Conservation (phyloP, 2,888 invertebrate genomes). For the Rhabditophanes sp. region DNA sequence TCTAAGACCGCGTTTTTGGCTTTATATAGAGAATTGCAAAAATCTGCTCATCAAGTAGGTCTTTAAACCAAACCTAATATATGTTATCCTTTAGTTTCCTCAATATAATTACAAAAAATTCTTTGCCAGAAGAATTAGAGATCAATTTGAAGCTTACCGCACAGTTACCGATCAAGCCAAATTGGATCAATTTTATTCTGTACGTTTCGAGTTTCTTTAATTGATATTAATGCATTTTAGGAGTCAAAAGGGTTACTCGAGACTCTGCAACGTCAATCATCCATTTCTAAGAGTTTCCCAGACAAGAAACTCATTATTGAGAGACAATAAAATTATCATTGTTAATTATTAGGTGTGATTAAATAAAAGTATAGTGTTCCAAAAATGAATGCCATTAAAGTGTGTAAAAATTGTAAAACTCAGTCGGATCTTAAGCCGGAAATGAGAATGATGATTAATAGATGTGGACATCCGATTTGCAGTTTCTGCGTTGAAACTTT, state of each 20-base stretch:
- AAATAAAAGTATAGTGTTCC: slow-evolving; percentile 5
- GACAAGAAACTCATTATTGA: slow-evolving; percentile 32
- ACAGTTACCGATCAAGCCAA: slow-evolving; percentile 18
- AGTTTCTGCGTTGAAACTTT: slow-evolving; percentile 89
- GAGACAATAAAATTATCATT: slow-evolving; percentile 7
- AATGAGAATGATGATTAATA: slow-evolving; percentile 86
- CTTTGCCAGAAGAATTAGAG: slow-evolving; percentile 37
- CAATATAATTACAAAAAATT: slow-evolving; percentile 41
- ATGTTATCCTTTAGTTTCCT: slow-evolving; percentile 39
- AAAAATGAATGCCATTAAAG: slow-evolving; percentile 4
- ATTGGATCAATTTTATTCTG: slow-evolving; percentile 23
- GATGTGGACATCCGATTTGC: slow-evolving; percentile 91
- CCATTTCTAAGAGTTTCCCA: slow-evolving; percentile 22
- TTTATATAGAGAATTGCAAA: too few relatives aligned
- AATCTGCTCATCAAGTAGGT: too few relatives aligned
- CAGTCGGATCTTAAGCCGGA: too few relatives aligned
- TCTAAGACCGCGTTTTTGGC: too few relatives aligned
- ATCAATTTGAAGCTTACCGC: slow-evolving; percentile 32
- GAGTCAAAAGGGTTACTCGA: slow-evolving; percentile 14
- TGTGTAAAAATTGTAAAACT: too few relatives aligned
- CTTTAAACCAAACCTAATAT: too few relatives aligned
- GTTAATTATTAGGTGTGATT: slow-evolving; percentile 3
- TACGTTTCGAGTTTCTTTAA: slow-evolving; percentile 8
- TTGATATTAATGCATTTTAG: slow-evolving; percentile 9
- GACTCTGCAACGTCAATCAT: slow-evolving; percentile 20